Percentiles rank a stretch among this genome's conserved stretches.
phyloP scores from a whole-genome alignment of 2,888 invertebrate species.

The Ecdyonurus torrentis region DNA sequence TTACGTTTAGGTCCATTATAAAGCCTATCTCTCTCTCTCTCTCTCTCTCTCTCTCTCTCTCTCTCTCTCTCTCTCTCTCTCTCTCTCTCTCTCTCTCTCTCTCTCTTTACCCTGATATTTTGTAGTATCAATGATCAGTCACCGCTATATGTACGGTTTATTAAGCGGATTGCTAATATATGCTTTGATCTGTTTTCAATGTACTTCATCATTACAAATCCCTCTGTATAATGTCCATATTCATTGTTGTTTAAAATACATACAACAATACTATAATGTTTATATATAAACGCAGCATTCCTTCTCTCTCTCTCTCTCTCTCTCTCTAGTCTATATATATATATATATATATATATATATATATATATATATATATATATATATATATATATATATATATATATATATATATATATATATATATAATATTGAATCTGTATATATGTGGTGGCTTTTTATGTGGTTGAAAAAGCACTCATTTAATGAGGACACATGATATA shows the following conservation, averaged over 20 bases:
- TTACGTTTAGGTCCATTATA: background rate
- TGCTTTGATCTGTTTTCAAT: background rate
- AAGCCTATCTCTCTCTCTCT: too few relatives aligned
- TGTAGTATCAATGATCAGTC: too few relatives aligned
- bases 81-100: background rate
- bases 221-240: background rate
- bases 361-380: background rate
- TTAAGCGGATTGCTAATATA: background rate
- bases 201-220: background rate
- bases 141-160: background rate
- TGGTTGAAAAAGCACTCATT: background rate
- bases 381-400: background rate
- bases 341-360: background rate
- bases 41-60: background rate
- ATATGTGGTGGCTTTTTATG: too few relatives aligned
- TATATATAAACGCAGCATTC: too few relatives aligned
- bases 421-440: too few relatives aligned
- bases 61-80: background rate
- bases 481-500: too few relatives aligned
- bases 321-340: background rate
- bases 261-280: background rate
- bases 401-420: background rate
- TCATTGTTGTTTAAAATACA: background rate
- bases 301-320: too few relatives aligned
- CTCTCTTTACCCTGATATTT: too few relatives aligned